phyloP scores from a whole-genome alignment of 1,140 invertebrate genomes.

The Dendroctonus valens region DNA sequence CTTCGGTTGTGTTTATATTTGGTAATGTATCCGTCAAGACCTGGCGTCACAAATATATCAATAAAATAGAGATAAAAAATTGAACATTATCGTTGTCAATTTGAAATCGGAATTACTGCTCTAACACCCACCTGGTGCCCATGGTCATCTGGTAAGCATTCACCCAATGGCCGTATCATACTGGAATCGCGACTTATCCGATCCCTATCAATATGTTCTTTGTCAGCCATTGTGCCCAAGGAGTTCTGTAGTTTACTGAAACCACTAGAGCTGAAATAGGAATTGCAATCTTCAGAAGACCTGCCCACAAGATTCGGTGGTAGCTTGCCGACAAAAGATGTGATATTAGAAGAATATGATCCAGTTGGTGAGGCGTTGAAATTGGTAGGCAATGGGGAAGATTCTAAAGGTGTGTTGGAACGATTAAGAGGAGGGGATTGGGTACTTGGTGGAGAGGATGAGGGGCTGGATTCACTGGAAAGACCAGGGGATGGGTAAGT shows the following conservation, averaged over 20 bases:
- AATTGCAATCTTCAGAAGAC: constrained; percentile 16
- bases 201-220: not conserved
- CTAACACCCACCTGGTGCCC: constrained; percentile 5
- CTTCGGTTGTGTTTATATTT: constrained; percentile 46
- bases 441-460: constrained; percentile 22
- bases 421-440: constrained; percentile 17
- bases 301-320: constrained; percentile 17
- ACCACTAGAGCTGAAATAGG: constrained; percentile 29
- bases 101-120: not conserved
- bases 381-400: not conserved
- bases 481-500: constrained; percentile 20
- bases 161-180: constrained; percentile 9
- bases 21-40: constrained; percentile 46
- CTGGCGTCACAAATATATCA: not conserved
- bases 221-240: constrained; percentile 8
- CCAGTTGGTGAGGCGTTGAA: not conserved
- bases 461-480: constrained; percentile 24
- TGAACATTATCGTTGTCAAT: not conserved
- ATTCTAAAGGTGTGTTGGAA: constrained; percentile 1
- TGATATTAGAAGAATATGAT: constrained; percentile 1
- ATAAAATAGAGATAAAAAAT: too few relatives aligned
- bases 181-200: constrained; percentile 4
- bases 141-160: constrained; percentile 20
- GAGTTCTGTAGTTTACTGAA: constrained; percentile 22
- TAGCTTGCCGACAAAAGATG: constrained; percentile 19